Conservation (phyloP, 2,113 vertebrate species). For the Carassius gibelio region DNA sequence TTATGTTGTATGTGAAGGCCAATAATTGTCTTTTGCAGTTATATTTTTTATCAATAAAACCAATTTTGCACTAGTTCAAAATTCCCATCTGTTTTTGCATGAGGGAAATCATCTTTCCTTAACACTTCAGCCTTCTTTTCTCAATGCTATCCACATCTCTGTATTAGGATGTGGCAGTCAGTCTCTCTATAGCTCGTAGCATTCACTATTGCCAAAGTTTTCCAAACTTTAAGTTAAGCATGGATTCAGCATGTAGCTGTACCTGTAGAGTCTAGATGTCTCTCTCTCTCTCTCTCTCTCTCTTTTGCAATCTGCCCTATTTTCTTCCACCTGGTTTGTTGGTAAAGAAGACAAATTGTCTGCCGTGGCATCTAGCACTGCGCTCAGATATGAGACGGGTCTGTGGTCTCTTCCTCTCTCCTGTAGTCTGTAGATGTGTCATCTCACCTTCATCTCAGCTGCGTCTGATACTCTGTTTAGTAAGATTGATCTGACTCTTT, state of each 20-base stretch:
- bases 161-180: not conserved
- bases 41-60: not conserved
- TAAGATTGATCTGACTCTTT: not conserved
- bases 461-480: too few species aligned
- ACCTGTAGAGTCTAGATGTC: not conserved
- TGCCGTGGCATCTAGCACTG: conserved; percentile 58
- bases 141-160: not conserved
- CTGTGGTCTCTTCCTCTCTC: conserved; percentile 20
- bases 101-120: not conserved
- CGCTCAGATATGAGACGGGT: conserved; percentile 61
- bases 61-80: not conserved
- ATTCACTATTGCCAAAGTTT: not conserved
- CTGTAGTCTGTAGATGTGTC: not conserved
- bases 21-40: not conserved
- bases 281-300: not conserved
- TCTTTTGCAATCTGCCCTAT: not conserved
- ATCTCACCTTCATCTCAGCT: not conserved
- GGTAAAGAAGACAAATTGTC: conserved; percentile 53
- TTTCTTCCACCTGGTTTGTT: conserved; percentile 17
- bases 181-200: not conserved
- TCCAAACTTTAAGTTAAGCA: not conserved
- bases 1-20: not conserved
- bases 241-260: not conserved
- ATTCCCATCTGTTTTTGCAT: too few species aligned
- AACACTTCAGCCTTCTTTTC: not conserved